Evolutionary conservation across 2,797 vertebrate genomes (phyloP).

Genomic region (Sardinella longiceps): DNA sequence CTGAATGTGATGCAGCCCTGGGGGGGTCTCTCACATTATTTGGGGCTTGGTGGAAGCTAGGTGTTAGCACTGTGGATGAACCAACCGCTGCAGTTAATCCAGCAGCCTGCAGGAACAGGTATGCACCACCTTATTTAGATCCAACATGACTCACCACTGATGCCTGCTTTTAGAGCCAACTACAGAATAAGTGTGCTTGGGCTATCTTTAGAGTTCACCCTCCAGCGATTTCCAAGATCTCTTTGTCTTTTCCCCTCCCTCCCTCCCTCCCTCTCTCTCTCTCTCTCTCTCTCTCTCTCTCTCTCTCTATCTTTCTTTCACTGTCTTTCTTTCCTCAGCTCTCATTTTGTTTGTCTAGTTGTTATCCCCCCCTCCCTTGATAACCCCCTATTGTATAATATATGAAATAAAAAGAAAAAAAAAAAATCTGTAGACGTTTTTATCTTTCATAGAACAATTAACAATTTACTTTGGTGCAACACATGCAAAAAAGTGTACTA

Average conservation of each 20-base stretch:
- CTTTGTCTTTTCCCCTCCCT: not conserved
- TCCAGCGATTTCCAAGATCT: not conserved
- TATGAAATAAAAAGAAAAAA: too few species aligned
- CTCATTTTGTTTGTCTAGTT: not conserved
- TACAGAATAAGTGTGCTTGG: not conserved
- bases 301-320: too few species aligned
- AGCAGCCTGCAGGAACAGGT: not conserved
- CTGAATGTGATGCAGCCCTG: not conserved
- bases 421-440: too few species aligned
- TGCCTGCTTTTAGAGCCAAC: not conserved
- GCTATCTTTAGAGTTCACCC: conserved; percentile 4
- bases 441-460: too few species aligned
- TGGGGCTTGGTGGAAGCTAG: not conserved
- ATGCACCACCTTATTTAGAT: not conserved
- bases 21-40: not conserved
- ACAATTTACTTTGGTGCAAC: too few species aligned
- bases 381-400: too few species aligned
- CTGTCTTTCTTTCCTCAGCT: too few species aligned
- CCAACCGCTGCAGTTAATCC: too few species aligned
- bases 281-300: not conserved
- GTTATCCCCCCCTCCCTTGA: not conserved
- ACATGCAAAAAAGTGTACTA: too few species aligned
- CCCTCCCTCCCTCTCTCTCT: not conserved
- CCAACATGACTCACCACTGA: not conserved
- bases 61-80: not conserved